Base-by-base conservation (phyloP, 2,888 invertebrate genomes). In the Troides oblongomaculatus region DNA sequence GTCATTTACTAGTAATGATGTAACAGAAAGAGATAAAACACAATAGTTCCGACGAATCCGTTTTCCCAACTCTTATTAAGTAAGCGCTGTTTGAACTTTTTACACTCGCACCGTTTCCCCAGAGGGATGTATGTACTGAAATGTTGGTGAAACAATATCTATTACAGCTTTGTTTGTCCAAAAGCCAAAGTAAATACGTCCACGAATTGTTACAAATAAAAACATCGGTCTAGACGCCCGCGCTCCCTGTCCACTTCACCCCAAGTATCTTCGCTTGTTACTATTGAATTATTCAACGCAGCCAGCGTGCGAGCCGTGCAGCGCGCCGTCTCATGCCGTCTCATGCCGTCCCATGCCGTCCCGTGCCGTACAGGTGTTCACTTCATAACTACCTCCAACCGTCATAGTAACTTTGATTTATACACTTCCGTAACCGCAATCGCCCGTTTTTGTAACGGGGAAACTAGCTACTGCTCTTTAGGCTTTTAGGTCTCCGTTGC, bases 231-330 rank as follows among this genome's bases (percentile, higher is more conserved):
- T 70, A 70, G 70, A 70, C 70, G 25, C 70, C 70, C 70, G 58
- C 70, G 23, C 60, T 43, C 59, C 58, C 58, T 21, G 60, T 25
- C 64, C 64, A 69, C 68, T 69, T 69, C 63, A 66, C 59, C 63
- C 70, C 66, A 62, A 66, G 70, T 69, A 53, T 66, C 66, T 64
- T 66, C 63, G 70, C 66, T 70, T 70, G 70, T 70, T 60, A 64
- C 70, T 70, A 70, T 70, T 70, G 70, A 70, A 70, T 70, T 66
- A 70, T 70, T 70, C 70, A 70, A 64, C 66, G 62, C 63, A 30
- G 64, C 61, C n/a, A 66, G 56, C 61, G 57, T 39, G 23, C 23
- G 50, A 59, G 17, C 23, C 46, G 30, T 30, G 30, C 30, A 30
- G 30, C 30, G 30, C 30, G 63, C 62, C 46, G 46, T 46, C 46